Base-by-base conservation (phyloP, 2,113 vertebrate species). In the Cavia porcellus region DNA sequence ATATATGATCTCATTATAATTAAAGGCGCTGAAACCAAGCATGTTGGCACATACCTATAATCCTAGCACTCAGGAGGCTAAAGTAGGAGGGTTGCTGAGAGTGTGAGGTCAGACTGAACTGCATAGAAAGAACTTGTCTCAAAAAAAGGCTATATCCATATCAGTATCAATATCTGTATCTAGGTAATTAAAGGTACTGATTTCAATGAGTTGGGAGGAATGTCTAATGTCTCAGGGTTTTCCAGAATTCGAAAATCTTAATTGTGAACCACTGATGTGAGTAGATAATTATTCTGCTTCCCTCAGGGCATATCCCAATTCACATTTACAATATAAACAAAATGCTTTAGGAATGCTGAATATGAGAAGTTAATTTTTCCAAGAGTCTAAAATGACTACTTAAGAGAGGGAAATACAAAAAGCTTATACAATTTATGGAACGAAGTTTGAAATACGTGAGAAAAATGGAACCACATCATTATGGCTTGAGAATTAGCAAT, bases 191-290 rank as follows among this genome's bases (percentile, higher is more conserved):
- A 52, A 25, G 66, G 30, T 7, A 68, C 38, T 70, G 57, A 64
- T 83, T 87, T 96, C 45, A 66, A 4, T 85, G 70, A 86, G 11
- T 82, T 2, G n/a, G 30, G 45, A 64, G 25, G 35, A 90, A 1
- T 87, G 80, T 95, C 22, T 90, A 38, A 96, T 95, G 84, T 92
- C 66, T 35, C 6, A 55, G 8, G 28, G 75, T 66, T 90, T 96
- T 70, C 5, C 0, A 55, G 86, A 89, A 89, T 42, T 30, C 11
- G 19, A 28, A 72, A 79, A 55, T 82, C 28, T 38, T 79, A 62
- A 62, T 75, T 92, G 14, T 90, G 66, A 92, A 90, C 25, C 61
- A 70, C 24, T 57, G 22, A 57, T 92, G 35, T 68, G 57, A 86
- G 22, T 75, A 92, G 64, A 61, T 52, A 89, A 20, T 89, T 52